Base-by-base conservation (phyloP, 2,797 vertebrate genomes). In the Eospalax fontanierii region DNA sequence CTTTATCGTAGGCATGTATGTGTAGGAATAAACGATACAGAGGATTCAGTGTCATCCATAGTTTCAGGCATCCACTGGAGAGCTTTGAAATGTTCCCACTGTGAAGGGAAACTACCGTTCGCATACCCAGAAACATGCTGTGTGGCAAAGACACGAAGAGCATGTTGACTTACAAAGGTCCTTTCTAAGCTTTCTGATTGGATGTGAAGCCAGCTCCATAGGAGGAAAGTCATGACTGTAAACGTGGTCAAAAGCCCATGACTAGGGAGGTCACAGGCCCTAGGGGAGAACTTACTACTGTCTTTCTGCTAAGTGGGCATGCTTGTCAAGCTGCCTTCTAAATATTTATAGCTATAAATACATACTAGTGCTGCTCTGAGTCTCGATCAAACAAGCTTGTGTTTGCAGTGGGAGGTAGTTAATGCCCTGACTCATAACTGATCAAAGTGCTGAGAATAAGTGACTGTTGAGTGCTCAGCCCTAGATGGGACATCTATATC, bases 161-260 rank as follows among this genome's bases (percentile, higher is more conserved):
- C 40, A 87, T 19, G n/a, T 78, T 91, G 38, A 90, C 59, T 65
- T 78, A 90, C 82, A 79, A 91, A 84, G 28, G 40, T 28, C 30
- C 14, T 22, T 79, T 46, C 40, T 73, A 24, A 38, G 16, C 50
- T 71, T 57, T 59, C 24, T 28, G 54, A 16, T 18, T 86, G 46
- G 28, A 38, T 21, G 7, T 57, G 46, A 57, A 22, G 66, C 35
- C 16, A 12, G 68, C 24, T 57, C 66, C 46, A 70, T 33, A 71
- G 46, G 66, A 71, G 83, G 46, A 16, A 85, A 57, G 4, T 15
- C 6, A 38, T 38, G 24, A 12, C n/a, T 57, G 24, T 35, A 70
- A 85, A 71, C n/a, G 21, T 18, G 15, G 33, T 85, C 65, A 54
- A 28, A 85, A 85, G 18, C 11, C 38, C 80, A 83, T 66, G 15